Percentiles rank a stretch among this genome's conserved stretches.
Evolutionary conservation across 2,113 vertebrate genomes (phyloP).

Genomic region (Gorsachius goisagi): DNA sequence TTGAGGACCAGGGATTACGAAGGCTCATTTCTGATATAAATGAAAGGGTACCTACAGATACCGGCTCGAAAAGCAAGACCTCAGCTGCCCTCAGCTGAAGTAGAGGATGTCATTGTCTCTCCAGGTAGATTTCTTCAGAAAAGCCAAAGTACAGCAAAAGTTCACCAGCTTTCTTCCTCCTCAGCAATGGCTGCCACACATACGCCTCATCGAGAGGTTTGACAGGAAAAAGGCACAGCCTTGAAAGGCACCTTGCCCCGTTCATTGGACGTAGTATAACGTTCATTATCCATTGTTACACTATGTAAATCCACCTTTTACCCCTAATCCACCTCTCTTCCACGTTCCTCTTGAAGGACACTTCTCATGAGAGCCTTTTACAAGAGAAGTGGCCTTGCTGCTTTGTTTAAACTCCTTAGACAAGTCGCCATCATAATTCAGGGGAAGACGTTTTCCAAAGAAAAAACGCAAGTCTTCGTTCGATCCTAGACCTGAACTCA

Average conservation of each 20-base stretch:
- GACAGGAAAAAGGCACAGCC: background rate
- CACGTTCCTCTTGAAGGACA: background rate
- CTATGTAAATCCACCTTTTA: slow-evolving; percentile 11
- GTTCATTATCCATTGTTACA: background rate
- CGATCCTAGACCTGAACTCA: background rate
- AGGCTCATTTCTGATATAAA: background rate
- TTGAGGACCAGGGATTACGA: background rate
- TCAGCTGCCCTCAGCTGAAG: background rate
- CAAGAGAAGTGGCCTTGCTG: background rate
- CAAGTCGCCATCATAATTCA: background rate
- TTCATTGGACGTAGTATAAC: background rate
- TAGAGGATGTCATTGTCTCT: background rate
- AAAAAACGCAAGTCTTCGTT: background rate
- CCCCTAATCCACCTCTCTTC: background rate
- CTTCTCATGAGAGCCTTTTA: background rate
- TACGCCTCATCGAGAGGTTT: background rate
- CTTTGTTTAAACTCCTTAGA: background rate
- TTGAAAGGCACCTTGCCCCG: background rate
- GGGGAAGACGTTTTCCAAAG: background rate
- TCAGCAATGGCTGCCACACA: background rate
- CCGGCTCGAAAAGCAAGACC: background rate
- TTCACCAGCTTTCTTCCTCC: background rate
- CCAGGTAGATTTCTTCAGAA: background rate
- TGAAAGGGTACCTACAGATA: background rate
- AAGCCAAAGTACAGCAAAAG: background rate